These are phyloP conservation scores for Bombycilla garrulus DNA, from an alignment of 2,113 vertebrate species.

Conservation along the genomic window DNA sequence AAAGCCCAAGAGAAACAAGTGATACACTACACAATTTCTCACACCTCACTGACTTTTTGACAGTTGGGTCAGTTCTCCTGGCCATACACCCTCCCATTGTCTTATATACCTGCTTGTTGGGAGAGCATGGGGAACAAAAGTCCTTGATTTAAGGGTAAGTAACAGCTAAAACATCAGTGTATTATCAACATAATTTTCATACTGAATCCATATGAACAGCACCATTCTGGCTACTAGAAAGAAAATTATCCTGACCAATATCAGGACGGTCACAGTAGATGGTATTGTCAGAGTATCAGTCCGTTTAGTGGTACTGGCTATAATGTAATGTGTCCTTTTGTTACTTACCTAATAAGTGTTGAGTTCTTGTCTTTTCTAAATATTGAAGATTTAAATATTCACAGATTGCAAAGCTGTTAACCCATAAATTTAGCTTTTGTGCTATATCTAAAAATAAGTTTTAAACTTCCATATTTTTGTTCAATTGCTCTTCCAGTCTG, in stretches of 20 bases:
- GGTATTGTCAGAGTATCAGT: neutral
- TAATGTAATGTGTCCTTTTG: neutral
- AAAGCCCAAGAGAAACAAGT: neutral
- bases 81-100: neutral
- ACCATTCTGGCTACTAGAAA: rapidly evolving
- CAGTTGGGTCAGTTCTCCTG: neutral
- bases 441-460: neutral
- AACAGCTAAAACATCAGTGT: neutral
- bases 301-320: neutral
- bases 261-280: neutral
- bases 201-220: neutral
- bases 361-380: neutral
- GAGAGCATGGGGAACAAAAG: neutral
- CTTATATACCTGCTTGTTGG: neutral
- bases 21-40: rapidly evolving
- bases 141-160: neutral
- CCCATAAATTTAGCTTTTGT: neutral
- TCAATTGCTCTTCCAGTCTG: rapidly evolving
- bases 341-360: neutral
- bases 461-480: neutral
- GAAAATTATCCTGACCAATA: neutral
- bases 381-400: neutral
- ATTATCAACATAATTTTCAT: neutral
- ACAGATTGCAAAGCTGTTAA: neutral
- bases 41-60: neutral